Base-by-base conservation (phyloP, 2,113 vertebrate genomes). In the Sphaerodactylus townsendi region DNA sequence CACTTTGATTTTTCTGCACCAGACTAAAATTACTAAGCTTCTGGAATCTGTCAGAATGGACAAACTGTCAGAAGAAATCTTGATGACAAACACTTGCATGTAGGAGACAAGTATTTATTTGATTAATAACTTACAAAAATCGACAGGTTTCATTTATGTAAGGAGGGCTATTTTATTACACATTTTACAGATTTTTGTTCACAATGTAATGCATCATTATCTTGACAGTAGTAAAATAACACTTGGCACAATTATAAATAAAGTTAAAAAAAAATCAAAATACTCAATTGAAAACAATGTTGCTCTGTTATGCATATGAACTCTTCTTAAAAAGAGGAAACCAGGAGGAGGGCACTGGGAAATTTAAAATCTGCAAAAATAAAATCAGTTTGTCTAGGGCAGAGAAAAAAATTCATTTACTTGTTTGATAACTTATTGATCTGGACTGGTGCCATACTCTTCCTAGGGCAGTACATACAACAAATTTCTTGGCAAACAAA, bases 181-280 rank as follows among this genome's bases (percentile, higher is more conserved):
- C 95, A 96, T 94, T 96, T 96, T 96, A 97, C 96, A 96, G 93
- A 90, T 91, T 96, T 95, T 96, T 95, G 95, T 96, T 95, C 96
- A 97, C 95, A 95, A 95, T 96, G 92, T 96, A 95, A 95, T 95
- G 96, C 93, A 88, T 93, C 96, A 96, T 96, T 93, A 92, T 93
- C 89, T 88, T 2, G 56, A 96, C 94, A 91, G 95, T 97, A 96
- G 95, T 96, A 97, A 97, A 97, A 96, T 96, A 97, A 97, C 96
- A 96, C 95, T 97, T 97, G 96, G 96, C 96, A 97, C 96, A 97
- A 93, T 96, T 96, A 96, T 96, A 97, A 97, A 97, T 97, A 97
- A 96, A 90, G 93, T 91, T 93, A 94, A 95, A 95, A 56, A 56
- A 77, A 96, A 97, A 96, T 82, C 89, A 94, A 95, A 96, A 95